Conservation (phyloP, 2,113 vertebrate genomes). For the human (Homo sapiens) region DNA sequence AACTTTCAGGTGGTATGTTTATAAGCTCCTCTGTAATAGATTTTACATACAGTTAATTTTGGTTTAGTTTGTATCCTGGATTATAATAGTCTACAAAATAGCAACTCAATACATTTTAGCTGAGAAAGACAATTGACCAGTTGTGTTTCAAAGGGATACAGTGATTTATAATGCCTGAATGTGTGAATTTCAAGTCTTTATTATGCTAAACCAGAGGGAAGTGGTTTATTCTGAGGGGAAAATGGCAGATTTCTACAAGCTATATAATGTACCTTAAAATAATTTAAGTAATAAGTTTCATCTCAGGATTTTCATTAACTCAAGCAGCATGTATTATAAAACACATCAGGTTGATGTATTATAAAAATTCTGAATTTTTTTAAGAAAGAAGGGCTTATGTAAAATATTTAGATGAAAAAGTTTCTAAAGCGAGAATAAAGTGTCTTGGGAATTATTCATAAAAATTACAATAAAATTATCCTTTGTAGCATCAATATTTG, state of each 20-base stretch:
- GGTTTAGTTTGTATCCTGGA: not conserved
- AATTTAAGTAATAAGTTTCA: constrained; percentile 76
- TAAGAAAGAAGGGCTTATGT: constrained; percentile 20
- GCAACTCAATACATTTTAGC: not conserved
- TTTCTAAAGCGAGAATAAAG: constrained; percentile 45
- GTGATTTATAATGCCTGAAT: constrained; percentile 58
- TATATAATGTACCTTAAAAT: constrained; percentile 71
- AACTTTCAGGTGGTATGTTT: not conserved
- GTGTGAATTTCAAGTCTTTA: constrained; percentile 50
- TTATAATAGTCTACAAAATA: constrained; percentile 32
- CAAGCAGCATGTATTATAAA: constrained; percentile 65
- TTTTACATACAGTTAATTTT: constrained; percentile 50
- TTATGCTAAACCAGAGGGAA: constrained; percentile 61
- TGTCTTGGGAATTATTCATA: constrained; percentile 17
- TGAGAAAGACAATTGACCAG: constrained; percentile 34
- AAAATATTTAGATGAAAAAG: constrained; percentile 57
- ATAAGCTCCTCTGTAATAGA: not conserved
- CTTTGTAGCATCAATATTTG: not conserved
- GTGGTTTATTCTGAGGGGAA: constrained; percentile 55
- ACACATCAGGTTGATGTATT: constrained; percentile 50
- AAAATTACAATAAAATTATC: constrained; percentile 44
- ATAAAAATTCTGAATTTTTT: constrained; percentile 41
- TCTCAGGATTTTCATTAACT: constrained; percentile 71
- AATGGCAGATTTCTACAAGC: constrained; percentile 59
- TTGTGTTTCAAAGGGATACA: constrained; percentile 21